phyloP scores from a whole-genome alignment of 30 jellyfish, hydroid and myxozoan species.

The Aurelia coerulea region DNA sequence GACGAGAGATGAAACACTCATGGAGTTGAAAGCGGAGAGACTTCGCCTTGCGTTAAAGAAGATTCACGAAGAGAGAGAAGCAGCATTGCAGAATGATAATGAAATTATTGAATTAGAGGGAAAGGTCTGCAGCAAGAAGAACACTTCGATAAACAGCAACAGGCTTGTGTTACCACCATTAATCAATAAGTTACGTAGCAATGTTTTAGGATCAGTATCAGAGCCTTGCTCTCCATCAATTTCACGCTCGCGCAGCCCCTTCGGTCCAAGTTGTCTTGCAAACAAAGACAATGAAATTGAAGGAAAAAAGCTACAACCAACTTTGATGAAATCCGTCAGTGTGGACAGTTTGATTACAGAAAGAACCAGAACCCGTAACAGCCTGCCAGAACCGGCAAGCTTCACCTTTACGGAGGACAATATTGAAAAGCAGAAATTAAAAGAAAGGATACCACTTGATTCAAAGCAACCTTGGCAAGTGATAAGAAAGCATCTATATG shows the following conservation, averaged over 20 bases:
- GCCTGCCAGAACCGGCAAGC: no score
- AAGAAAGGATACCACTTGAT: no score
- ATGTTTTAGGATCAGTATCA: neutral
- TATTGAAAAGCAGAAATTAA: no score
- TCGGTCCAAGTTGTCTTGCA: no score
- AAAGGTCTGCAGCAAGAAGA: neutral
- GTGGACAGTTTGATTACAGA: no score
- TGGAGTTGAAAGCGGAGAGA: conserved; percentile 50
- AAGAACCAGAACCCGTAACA: no score
- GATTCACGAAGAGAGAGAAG: conserved; percentile 13
- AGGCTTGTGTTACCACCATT: neutral
- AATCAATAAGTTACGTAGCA: neutral
- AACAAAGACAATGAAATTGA: no score
- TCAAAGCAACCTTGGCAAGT: no score
- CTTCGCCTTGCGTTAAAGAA: conserved; percentile 7
- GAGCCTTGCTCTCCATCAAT: neutral
- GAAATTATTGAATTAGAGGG: neutral
- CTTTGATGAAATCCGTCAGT: no score
- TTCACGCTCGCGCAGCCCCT: neutral
- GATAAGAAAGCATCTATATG: no score
- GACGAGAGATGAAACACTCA: conserved; percentile 54
- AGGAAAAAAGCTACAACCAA: no score
- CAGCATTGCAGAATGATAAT: neutral
- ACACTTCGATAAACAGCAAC: neutral
- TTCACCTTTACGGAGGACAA: no score